These are phyloP conservation scores for Megalurothrips usitatus DNA, from an alignment of 2,888 invertebrate genomes.

Conservation along the genomic window DNA sequence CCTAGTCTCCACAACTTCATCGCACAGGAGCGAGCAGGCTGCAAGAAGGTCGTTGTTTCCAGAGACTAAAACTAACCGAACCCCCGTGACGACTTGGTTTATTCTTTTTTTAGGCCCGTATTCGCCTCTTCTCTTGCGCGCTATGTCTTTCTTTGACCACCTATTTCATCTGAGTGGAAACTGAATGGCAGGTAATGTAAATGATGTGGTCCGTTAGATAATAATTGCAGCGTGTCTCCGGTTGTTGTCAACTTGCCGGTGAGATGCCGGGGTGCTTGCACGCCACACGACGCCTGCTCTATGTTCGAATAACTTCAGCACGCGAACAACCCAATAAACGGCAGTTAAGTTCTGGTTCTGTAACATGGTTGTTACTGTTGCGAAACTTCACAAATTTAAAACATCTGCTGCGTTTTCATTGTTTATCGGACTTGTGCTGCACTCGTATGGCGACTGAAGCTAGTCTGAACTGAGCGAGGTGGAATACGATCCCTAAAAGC, in stretches of 20 bases:
- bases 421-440: too few relatives aligned
- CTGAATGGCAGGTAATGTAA: constrained; percentile 19
- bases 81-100: neutral
- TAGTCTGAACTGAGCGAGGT: too few relatives aligned
- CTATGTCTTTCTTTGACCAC: constrained; percentile 24
- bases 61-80: neutral
- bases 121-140: constrained; percentile 27
- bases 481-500: too few relatives aligned
- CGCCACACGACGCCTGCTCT: neutral
- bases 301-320: neutral
- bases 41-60: constrained; percentile 29
- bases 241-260: neutral
- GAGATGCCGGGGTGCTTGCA: constrained; percentile 8
- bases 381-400: neutral
- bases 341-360: too few relatives aligned
- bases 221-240: neutral
- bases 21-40: constrained; percentile 20
- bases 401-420: neutral
- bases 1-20: neutral
- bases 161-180: constrained; percentile 20
- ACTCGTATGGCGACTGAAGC: too few relatives aligned
- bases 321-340: too few relatives aligned
- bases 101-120: constrained; percentile 28
- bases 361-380: too few relatives aligned
- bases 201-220: neutral